These are phyloP conservation scores for Ginglymostoma cirratum DNA, from an alignment of 2,113 vertebrate genomes.

Conservation along the genomic window DNA sequence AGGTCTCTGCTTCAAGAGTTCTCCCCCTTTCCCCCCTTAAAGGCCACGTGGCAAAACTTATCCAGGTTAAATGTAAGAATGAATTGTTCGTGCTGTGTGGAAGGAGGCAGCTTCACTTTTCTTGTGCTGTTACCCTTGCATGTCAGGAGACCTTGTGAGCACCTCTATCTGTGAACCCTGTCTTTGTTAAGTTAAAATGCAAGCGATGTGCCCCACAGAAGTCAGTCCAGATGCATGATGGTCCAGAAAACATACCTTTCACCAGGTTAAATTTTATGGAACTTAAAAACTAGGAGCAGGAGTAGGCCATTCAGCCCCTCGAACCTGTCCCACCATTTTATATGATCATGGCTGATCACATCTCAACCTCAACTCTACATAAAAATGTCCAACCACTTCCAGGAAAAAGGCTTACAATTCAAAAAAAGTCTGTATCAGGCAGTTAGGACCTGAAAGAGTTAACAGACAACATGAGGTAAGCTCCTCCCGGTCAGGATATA, in stretches of 20 bases:
- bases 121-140: neutral
- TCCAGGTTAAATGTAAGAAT: neutral
- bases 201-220: neutral
- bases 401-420: neutral
- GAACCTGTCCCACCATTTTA: too few relatives aligned
- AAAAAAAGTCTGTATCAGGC: neutral
- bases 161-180: neutral
- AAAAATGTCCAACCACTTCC: neutral
- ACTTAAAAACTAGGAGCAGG: neutral
- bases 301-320: too few relatives aligned
- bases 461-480: too few relatives aligned
- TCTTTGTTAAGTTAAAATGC: neutral
- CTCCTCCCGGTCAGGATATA: too few relatives aligned
- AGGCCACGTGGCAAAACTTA: neutral
- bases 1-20: neutral
- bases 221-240: neutral
- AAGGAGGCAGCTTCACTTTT: neutral
- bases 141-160: neutral
- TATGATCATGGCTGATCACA: too few relatives aligned
- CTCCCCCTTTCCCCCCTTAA: neutral
- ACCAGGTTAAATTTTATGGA: neutral
- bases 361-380: too few relatives aligned
- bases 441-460: too few relatives aligned
- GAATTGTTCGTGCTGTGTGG: neutral
- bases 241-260: neutral